A percentile compares a stretch with the other conserved stretches of the same genome.
Conservation (phyloP, 2,113 vertebrate species). For the Anolis sagrei region DNA sequence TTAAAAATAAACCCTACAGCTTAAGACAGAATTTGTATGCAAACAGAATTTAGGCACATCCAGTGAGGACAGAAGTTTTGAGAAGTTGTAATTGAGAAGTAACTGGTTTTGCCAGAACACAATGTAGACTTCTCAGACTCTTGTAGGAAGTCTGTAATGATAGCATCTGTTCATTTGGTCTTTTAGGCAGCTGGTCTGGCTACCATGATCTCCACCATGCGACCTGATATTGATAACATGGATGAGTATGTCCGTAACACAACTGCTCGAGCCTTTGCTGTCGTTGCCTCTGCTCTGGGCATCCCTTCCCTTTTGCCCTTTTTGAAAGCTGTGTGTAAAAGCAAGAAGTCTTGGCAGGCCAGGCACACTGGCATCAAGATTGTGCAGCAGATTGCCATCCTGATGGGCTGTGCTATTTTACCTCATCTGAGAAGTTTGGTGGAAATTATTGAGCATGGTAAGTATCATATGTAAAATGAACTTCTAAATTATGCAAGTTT, state of each 20-base stretch:
- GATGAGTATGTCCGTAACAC: slow-evolving; percentile 99
- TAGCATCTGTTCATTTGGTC: background rate
- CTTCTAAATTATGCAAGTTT: background rate
- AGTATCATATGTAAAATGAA: slow-evolving; percentile 58
- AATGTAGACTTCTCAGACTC: background rate
- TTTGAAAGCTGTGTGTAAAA: slow-evolving; percentile 98
- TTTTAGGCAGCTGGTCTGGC: slow-evolving; percentile 96
- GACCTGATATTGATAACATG: slow-evolving; percentile 99
- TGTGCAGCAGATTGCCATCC: slow-evolving; percentile 98
- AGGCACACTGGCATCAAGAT: slow-evolving; percentile 99
- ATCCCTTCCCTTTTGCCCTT: slow-evolving; percentile 97
- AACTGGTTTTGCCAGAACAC: background rate
- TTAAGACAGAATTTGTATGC: background rate
- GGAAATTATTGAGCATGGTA: slow-evolving; percentile 98
- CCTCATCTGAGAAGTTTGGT: slow-evolving; percentile 98
- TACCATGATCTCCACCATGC: slow-evolving; percentile 99
- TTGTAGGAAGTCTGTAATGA: background rate
- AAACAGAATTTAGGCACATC: background rate
- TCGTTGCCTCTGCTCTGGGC: slow-evolving; percentile 96
- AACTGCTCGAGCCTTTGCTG: slow-evolving; percentile 96
- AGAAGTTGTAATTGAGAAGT: background rate
- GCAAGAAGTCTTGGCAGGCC: slow-evolving; percentile 99
- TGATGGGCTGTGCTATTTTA: slow-evolving; percentile 98
- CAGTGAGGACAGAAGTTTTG: background rate
- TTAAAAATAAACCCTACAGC: background rate